Evolutionary conservation across 2,113 vertebrate species (phyloP), one percentile per base, ranked within the genome.

Genomic region (Enhydra lutris): DNA sequence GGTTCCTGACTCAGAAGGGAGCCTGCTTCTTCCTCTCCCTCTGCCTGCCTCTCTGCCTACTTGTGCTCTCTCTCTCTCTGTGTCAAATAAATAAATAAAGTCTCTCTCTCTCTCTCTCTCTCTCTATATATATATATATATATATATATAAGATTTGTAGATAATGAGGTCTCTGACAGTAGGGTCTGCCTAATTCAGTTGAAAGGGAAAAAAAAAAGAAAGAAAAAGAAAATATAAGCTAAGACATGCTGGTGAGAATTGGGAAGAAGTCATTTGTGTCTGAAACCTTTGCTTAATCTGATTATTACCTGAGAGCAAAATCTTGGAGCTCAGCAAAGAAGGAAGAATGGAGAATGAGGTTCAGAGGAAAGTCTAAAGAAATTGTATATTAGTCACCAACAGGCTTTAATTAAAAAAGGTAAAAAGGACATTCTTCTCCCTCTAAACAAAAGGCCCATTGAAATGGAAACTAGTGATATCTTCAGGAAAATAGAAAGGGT

Each of bases 401-500:
- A 21, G 80, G 42, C 79, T 98, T 98, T 97, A 96, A 97, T 97
- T 96, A 97, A 95, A 97, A 85, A 91, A 96, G 88, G 92, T 91
- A 97, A 97, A 95, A 95, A 91, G 65, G 89, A 95, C 89, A 78
- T 82, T 97, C 65, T 82, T 95, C 71, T 80, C 21, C 92, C 45
- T 86, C n/a, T 65, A 92, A 94, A 98, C 69, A 98, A 98, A 98
- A 89, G 97, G 47, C 55, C 86, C 9, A 78, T 98, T 98, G 97
- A 97, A 98, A 98, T 89, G 94, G 98, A 98, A 97, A 97, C 69
- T 86, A 98, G 81, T 94, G 95, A 96, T 91, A 67, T 91, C 96
- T 97, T 86, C 89, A 90, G 97, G 96, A 97, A 98, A 98, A 97
- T 71, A 92, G 95, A 95, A 98, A 95, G 92, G 80, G 97, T 80